phyloP scores from a whole-genome alignment of 2,888 invertebrate species.

The Tipula confusa region DNA sequence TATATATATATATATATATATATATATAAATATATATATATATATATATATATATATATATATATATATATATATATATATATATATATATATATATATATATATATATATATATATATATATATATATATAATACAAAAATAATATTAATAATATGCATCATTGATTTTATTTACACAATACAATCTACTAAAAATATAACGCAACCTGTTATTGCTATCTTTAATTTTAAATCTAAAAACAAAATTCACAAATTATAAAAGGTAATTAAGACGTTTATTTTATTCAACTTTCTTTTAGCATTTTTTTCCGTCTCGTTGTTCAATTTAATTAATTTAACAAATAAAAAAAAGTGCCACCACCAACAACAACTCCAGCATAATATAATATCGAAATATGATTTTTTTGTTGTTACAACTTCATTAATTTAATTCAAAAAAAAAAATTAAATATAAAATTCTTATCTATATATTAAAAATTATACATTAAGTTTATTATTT shows the following conservation, averaged over 20 bases:
- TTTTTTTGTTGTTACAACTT: neutral
- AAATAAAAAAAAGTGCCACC: neutral
- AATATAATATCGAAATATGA: neutral
- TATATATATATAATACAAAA: too few relatives aligned
- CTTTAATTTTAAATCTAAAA: neutral
- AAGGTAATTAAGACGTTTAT: neutral
- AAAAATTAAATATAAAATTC: neutral
- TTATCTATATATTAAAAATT: neutral
- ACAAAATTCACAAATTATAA: neutral
- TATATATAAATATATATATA: too few relatives aligned
- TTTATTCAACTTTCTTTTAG: conserved; percentile 3
- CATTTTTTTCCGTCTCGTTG: neutral
- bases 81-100: too few relatives aligned
- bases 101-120: too few relatives aligned
- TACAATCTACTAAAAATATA: too few relatives aligned
- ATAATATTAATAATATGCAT: too few relatives aligned
- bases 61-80: too few relatives aligned
- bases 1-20: too few relatives aligned
- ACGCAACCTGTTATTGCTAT: neutral
- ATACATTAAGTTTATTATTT: too few relatives aligned
- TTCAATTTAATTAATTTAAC: conserved; percentile 5
- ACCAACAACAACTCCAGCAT: neutral
- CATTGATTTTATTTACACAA: too few relatives aligned
- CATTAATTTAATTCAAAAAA: neutral
- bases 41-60: too few relatives aligned